phyloP scores from a whole-genome alignment of 1,140 invertebrate genomes.

The Drosophila dunni region DNA sequence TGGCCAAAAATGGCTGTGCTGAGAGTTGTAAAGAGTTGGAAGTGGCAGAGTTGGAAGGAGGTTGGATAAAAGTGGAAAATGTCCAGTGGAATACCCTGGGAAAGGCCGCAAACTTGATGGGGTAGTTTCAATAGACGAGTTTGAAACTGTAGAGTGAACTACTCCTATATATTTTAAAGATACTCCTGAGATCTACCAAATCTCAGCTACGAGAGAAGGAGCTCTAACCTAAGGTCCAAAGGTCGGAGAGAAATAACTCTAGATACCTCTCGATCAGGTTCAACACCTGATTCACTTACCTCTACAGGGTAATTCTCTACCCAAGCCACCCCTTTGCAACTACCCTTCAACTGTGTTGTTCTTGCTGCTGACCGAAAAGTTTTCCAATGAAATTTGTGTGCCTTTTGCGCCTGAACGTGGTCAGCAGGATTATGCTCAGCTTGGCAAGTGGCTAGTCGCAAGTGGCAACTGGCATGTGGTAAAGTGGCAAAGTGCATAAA shows the following conservation, averaged over 20 bases:
- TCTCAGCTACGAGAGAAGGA: neutral
- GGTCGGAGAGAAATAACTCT: no score
- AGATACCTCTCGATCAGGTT: no score
- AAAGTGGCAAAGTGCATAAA: conserved; percentile 54
- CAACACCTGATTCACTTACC: neutral
- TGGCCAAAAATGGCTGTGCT: conserved; percentile 25
- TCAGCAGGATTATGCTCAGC: conserved; percentile 1
- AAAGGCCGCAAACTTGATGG: neutral
- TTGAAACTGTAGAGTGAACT: no score
- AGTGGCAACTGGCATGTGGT: neutral
- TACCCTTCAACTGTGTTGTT: neutral
- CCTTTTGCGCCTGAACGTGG: conserved; percentile 3
- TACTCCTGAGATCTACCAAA: neutral
- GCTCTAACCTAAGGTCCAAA: no score
- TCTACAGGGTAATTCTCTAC: neutral
- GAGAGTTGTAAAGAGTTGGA: neutral
- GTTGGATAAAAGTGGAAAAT: neutral
- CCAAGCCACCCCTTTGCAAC: neutral
- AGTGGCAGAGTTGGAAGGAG: neutral
- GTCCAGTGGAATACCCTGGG: neutral
- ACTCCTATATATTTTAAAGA: neutral
- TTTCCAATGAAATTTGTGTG: conserved; percentile 20
- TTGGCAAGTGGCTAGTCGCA: neutral
- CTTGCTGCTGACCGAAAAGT: conserved; percentile 11
- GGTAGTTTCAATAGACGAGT: neutral